phyloP scores from a whole-genome alignment of 2,888 invertebrate species.

The Orthosia incerta region DNA sequence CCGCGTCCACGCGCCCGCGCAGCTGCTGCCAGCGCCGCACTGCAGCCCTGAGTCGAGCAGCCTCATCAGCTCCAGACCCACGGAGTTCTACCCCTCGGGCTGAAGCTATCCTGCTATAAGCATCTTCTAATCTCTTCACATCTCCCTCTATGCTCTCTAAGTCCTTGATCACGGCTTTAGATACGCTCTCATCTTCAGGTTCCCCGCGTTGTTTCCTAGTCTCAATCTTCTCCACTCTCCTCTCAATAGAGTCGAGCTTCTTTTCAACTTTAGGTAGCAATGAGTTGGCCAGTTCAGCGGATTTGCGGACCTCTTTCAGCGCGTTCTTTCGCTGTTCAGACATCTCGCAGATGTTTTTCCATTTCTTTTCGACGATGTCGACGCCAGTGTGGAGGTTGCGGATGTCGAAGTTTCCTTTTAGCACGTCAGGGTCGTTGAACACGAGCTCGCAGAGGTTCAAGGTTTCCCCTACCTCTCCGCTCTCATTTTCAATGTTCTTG shows the following conservation, averaged over 20 bases:
- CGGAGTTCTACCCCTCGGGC: constrained; percentile 92
- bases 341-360: constrained; percentile 94
- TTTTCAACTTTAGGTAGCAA: constrained; percentile 92
- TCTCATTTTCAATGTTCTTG: constrained; percentile 94
- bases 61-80: constrained; percentile 92
- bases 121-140: constrained; percentile 92
- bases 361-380: constrained; percentile 94
- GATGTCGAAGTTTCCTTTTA: constrained; percentile 93
- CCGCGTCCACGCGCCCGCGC: constrained; percentile 90
- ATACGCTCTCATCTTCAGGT: constrained; percentile 89
- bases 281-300: constrained; percentile 92
- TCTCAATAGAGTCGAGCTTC: constrained; percentile 91
- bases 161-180: constrained; percentile 90
- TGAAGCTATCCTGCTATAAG: constrained; percentile 93
- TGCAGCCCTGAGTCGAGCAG: constrained; percentile 92
- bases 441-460: constrained; percentile 95
- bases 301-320: constrained; percentile 89
- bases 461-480: constrained; percentile 94
- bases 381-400: constrained; percentile 93
- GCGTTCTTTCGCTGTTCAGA: constrained; percentile 92
- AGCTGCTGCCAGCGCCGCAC: constrained; percentile 93
- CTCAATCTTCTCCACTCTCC: constrained; percentile 89
- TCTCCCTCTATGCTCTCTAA: constrained; percentile 92
- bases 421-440: constrained; percentile 93
- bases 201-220: constrained; percentile 85